A percentile compares a stretch with the other conserved stretches of the same genome.
These are phyloP conservation scores for Melanotaenia parkinsoni DNA, from an alignment of 2,797 vertebrate species.

Conservation along the genomic window DNA sequence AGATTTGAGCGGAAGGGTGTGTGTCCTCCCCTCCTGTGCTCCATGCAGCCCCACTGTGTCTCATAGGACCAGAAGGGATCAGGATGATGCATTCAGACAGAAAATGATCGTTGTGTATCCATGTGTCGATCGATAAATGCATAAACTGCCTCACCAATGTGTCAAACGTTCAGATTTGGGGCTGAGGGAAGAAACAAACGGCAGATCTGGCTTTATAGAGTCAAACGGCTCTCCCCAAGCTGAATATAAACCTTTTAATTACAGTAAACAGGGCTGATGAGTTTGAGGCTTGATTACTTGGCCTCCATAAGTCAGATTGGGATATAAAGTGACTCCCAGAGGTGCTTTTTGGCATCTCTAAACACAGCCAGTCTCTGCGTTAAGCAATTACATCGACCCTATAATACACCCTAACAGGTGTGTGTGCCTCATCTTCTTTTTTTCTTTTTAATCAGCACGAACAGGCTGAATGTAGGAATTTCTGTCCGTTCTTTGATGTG, in stretches of 20 bases:
- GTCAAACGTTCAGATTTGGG: conserved; percentile 30
- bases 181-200: conserved; percentile 33
- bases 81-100: conserved; percentile 58
- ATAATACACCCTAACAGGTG: conserved; percentile 66
- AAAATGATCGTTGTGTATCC: conserved; percentile 64
- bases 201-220: conserved; percentile 39
- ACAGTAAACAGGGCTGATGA: conserved; percentile 76
- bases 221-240: conserved; percentile 64
- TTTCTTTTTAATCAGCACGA: conserved; percentile 46
- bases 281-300: conserved; percentile 79
- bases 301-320: conserved; percentile 78
- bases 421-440: conserved; percentile 5
- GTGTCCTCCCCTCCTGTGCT: not conserved
- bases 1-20: not conserved
- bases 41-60: conserved; percentile 23
- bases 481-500: conserved; percentile 57
- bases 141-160: conserved; percentile 22
- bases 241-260: conserved; percentile 79
- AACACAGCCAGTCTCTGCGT: conserved; percentile 62
- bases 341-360: conserved; percentile 70
- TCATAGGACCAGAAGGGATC: conserved; percentile 54
- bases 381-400: conserved; percentile 71
- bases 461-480: conserved; percentile 47
- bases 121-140: conserved; percentile 8
- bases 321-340: conserved; percentile 75